phyloP scores from a whole-genome alignment of 1,140 invertebrate species.

The Myzus persicae region DNA sequence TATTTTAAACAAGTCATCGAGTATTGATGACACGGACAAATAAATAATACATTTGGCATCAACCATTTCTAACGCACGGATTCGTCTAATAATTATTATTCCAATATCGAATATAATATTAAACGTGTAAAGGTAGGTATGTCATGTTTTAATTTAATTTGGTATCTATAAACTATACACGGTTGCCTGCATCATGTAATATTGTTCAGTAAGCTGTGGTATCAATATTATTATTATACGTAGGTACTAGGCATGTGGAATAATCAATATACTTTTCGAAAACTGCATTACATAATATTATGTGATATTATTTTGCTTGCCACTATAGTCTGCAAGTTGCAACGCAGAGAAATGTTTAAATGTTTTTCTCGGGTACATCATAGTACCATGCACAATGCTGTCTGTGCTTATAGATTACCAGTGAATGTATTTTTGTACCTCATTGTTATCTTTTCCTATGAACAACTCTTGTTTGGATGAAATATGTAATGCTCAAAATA shows the following conservation, averaged over 20 bases:
- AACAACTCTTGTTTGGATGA: not conserved
- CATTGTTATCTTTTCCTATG: not conserved
- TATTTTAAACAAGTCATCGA: not conserved
- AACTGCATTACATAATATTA: not conserved
- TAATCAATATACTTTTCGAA: not conserved
- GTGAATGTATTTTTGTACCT: not conserved
- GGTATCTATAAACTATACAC: no score
- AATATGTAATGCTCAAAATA: not conserved
- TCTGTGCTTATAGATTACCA: not conserved
- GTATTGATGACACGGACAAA: not conserved
- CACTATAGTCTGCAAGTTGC: not conserved
- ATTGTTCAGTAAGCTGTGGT: not conserved
- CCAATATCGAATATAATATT: not conserved
- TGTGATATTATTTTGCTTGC: not conserved
- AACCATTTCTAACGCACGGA: not conserved
- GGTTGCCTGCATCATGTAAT: no score
- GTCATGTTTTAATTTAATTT: not conserved
- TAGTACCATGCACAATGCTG: fast-evolving
- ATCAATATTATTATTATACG: not conserved
- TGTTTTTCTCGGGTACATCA: not conserved
- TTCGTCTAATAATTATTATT: not conserved
- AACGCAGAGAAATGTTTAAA: not conserved
- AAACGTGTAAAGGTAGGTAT: not conserved
- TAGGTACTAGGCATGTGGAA: not conserved
- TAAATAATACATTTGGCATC: not conserved